Conservation (phyloP, 2,113 vertebrate species). For the Semicossyphus pulcher region DNA sequence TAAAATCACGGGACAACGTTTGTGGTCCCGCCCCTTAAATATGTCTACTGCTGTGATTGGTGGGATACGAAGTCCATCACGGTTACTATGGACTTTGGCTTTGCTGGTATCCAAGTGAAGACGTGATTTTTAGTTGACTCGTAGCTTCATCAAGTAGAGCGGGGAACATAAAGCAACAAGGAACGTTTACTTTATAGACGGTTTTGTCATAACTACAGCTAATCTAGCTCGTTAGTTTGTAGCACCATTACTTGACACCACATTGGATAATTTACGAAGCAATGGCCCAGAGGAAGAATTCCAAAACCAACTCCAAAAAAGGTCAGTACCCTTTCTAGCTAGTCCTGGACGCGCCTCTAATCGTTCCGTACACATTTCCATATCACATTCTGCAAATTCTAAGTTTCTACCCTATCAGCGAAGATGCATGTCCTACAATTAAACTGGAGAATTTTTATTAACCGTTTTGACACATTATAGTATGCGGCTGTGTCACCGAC, state of each 20-base stretch:
- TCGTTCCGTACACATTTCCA: background rate
- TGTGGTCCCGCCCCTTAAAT: background rate
- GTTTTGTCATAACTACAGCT: background rate
- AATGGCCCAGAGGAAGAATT: constrained; percentile 67
- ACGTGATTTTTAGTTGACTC: constrained; percentile 17
- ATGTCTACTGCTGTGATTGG: constrained; percentile 15
- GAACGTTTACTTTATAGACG: background rate
- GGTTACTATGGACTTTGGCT: constrained; percentile 61
- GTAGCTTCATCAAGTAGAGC: background rate
- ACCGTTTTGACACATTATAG: fast-evolving
- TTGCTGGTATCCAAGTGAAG: constrained; percentile 53
- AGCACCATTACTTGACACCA: too few relatives aligned
- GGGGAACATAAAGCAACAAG: background rate
- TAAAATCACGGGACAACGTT: fast-evolving
- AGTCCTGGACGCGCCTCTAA: background rate
- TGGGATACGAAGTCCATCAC: background rate
- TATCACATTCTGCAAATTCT: background rate
- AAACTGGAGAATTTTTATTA: fast-evolving
- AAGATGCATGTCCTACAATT: fast-evolving
- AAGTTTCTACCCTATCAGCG: fast-evolving
- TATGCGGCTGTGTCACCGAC: background rate
- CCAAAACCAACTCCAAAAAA: constrained; percentile 52
- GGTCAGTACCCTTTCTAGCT: constrained; percentile 48
- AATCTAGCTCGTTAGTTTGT: background rate
- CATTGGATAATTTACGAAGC: background rate